Evolutionary conservation across 2,113 vertebrate species (phyloP).

Genomic region (Cynopterus brachyotis): DNA sequence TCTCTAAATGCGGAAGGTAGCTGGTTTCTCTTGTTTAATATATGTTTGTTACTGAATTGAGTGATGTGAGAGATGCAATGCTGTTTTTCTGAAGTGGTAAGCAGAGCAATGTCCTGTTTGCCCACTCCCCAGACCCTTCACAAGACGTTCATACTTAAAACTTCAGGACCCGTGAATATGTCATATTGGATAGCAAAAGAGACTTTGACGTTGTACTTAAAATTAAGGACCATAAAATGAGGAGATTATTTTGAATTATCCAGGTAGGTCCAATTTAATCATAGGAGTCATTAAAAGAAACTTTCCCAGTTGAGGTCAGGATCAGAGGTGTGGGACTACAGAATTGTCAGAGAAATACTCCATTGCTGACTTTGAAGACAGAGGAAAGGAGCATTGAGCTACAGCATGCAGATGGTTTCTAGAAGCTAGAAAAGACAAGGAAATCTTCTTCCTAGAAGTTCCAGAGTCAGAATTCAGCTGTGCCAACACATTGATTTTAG

Average conservation of each 20-base stretch:
- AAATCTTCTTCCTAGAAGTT: not conserved
- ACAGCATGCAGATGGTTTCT: not conserved
- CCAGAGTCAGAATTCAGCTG: not conserved
- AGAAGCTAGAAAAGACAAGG: not conserved
- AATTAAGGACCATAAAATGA: not conserved
- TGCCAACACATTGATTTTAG: not conserved
- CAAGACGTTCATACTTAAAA: not conserved
- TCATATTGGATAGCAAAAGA: not conserved
- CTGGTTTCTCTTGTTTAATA: not conserved
- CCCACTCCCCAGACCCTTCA: fast-evolving
- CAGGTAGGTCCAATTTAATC: not conserved
- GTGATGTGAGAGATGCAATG: not conserved
- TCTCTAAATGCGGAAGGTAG: not conserved
- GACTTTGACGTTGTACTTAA: not conserved
- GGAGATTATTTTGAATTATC: not conserved
- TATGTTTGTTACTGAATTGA: conserved; percentile 16
- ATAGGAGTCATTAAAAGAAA: not conserved
- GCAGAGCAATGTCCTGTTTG: not conserved
- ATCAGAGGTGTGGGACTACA: not conserved
- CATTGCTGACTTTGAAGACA: not conserved
- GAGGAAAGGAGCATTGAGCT: not conserved
- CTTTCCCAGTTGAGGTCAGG: not conserved
- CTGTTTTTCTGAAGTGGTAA: not conserved
- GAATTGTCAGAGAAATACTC: not conserved
- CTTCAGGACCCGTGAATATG: not conserved